These are phyloP conservation scores for Dendrophyllia cribrosa DNA, from an alignment of 64 coral and sea anemone genomes.

Conservation along the genomic window DNA sequence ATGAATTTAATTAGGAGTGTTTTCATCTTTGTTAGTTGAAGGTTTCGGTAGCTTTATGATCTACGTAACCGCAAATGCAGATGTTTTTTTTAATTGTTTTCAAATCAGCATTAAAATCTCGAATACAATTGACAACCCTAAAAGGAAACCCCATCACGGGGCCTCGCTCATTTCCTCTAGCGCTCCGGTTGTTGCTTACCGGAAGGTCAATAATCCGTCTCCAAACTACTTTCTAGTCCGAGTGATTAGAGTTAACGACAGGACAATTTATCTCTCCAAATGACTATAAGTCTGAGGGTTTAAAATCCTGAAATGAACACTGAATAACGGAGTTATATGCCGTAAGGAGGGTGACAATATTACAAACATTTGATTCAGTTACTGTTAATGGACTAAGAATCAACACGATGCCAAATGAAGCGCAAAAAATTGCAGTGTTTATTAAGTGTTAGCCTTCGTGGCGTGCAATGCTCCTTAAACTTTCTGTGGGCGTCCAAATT, in stretches of 20 bases:
- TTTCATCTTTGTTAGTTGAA: background rate
- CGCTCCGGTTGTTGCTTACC: too few relatives aligned
- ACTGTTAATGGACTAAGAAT: background rate
- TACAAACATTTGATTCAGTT: background rate
- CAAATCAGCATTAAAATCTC: background rate
- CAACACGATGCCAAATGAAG: background rate
- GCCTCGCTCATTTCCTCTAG: too few relatives aligned
- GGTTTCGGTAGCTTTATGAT: conserved; percentile 6
- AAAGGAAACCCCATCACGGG: too few relatives aligned
- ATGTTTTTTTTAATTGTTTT: background rate
- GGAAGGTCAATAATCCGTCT: too few relatives aligned
- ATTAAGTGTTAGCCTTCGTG: background rate
- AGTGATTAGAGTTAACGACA: too few relatives aligned
- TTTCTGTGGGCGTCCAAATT: background rate
- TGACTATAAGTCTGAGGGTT: too few relatives aligned
- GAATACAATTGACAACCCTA: background rate
- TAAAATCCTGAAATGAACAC: too few relatives aligned
- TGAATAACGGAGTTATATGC: too few relatives aligned
- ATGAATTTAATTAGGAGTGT: conserved; percentile 9
- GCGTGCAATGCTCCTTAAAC: background rate
- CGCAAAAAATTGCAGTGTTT: background rate
- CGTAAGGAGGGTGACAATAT: too few relatives aligned
- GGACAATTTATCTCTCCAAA: too few relatives aligned
- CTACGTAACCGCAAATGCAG: background rate
- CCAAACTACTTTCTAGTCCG: too few relatives aligned